These are phyloP conservation scores for Rhizomys pruinosus DNA, from an alignment of 2,113 vertebrate species.

Conservation along the genomic window DNA sequence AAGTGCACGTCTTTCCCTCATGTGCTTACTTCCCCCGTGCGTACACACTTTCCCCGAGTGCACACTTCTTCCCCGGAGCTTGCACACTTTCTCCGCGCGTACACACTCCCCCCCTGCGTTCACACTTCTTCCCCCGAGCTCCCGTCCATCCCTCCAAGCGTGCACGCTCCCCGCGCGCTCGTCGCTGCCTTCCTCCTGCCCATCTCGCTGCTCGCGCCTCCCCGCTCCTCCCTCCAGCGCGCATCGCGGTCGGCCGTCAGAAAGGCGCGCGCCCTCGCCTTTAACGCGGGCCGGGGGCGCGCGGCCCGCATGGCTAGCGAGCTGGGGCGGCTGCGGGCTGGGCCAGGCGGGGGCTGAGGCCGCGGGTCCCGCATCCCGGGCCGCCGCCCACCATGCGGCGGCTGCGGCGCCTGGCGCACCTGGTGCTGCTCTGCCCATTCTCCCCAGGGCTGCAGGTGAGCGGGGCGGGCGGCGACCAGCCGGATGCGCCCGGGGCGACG, in stretches of 20 bases:
- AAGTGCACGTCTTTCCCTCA: no score
- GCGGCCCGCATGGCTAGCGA: constrained; percentile 57
- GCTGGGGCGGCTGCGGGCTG: constrained; percentile 52
- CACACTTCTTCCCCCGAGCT: no score
- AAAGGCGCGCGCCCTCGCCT: constrained; percentile 57
- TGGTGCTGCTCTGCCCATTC: constrained; percentile 93
- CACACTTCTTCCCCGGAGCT: no score
- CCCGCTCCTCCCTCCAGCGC: neutral
- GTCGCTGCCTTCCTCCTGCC: neutral
- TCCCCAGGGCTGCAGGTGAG: constrained; percentile 94
- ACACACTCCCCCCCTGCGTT: neutral
- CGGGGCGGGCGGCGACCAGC: neutral
- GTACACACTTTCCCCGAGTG: no score
- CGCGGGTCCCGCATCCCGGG: constrained; percentile 22
- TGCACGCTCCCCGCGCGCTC: neutral
- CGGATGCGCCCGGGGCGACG: neutral
- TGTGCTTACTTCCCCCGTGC: no score
- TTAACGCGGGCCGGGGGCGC: constrained; percentile 16
- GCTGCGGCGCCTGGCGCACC: constrained; percentile 91
- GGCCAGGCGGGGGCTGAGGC: constrained; percentile 62
- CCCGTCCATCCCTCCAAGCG: neutral
- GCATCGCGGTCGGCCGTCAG: constrained; percentile 15
- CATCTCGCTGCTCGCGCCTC: neutral
- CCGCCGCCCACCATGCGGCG: constrained; percentile 89
- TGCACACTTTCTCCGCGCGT: neutral